A percentile compares a stretch with the other conserved stretches of the same genome.
These are phyloP conservation scores for Drosophila pegasa DNA, from an alignment of 2,888 invertebrate species.

Conservation along the genomic window DNA sequence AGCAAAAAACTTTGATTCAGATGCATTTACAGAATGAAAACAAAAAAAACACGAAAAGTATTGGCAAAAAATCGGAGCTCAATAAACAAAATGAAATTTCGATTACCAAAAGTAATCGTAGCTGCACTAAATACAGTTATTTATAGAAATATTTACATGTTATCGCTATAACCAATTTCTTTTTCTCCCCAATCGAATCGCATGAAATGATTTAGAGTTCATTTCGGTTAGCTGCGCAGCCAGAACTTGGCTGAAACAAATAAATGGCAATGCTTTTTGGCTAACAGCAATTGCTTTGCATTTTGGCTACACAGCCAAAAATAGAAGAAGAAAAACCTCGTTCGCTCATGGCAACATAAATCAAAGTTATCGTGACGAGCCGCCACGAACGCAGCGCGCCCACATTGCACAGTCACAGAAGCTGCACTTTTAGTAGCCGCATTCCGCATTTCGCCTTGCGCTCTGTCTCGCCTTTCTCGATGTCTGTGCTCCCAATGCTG, in stretches of 20 bases:
- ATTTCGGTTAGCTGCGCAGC: neutral
- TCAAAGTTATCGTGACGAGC: slow-evolving; percentile 51
- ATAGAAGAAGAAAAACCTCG: neutral
- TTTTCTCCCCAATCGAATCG: neutral
- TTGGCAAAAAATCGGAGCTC: neutral
- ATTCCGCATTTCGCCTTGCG: slow-evolving; percentile 26
- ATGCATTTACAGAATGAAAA: neutral
- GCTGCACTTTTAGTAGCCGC: slow-evolving; percentile 1
- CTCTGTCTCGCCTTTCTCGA: neutral
- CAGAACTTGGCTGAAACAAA: neutral
- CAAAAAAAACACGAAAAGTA: too few relatives aligned
- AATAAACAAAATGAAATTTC: neutral
- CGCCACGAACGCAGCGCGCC: neutral
- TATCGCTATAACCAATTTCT: neutral
- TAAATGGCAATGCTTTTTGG: slow-evolving; percentile 11
- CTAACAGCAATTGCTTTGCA: slow-evolving; percentile 32
- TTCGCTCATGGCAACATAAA: slow-evolving; percentile 47
- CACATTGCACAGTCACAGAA: slow-evolving; percentile 2
- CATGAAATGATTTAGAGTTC: slow-evolving; percentile 3
- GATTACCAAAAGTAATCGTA: neutral
- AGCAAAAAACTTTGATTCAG: slow-evolving; percentile 1
- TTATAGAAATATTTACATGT: neutral
- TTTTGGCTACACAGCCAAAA: slow-evolving; percentile 35
- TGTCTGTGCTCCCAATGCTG: slow-evolving; percentile 15
- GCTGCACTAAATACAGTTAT: neutral